Percentiles rank a stretch among this genome's conserved stretches.
Evolutionary conservation across 2,113 vertebrate species (phyloP).

Genomic region (Marcusenius ussheri): DNA sequence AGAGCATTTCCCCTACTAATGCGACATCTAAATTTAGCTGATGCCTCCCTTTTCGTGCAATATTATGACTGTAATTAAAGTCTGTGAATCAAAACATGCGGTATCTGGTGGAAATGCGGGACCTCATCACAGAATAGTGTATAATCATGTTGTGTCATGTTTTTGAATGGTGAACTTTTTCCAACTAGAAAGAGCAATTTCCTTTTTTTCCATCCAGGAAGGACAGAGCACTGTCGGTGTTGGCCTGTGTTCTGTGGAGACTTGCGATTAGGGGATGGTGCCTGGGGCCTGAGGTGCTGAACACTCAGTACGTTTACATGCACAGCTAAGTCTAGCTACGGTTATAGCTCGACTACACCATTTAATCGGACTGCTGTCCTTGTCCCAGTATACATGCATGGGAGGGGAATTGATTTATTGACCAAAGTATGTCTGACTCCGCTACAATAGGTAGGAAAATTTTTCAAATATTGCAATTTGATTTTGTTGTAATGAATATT

Average conservation of each 20-base stretch:
- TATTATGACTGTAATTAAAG: conserved; percentile 1
- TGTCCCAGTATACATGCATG: no score
- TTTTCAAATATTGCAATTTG: no score
- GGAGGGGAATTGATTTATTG: no score
- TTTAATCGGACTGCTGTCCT: no score
- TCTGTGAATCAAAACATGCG: not conserved
- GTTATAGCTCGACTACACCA: no score
- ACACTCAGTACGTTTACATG: not conserved
- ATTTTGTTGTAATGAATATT: no score
- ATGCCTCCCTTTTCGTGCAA: not conserved
- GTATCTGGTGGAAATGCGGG: not conserved
- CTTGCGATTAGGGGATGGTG: not conserved
- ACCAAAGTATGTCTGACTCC: no score
- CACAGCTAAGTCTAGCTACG: no score
- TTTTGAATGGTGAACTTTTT: not conserved
- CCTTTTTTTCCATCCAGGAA: not conserved
- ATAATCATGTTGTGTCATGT: not conserved
- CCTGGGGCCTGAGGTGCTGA: not conserved
- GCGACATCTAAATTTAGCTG: not conserved
- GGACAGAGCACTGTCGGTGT: not conserved
- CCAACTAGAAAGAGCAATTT: not conserved
- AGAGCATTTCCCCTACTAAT: not conserved
- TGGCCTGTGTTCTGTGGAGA: not conserved
- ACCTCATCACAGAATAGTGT: not conserved
- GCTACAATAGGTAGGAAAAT: no score